phyloP scores from a whole-genome alignment of 2,113 vertebrate genomes.

The Benitochromis conjunctus region DNA sequence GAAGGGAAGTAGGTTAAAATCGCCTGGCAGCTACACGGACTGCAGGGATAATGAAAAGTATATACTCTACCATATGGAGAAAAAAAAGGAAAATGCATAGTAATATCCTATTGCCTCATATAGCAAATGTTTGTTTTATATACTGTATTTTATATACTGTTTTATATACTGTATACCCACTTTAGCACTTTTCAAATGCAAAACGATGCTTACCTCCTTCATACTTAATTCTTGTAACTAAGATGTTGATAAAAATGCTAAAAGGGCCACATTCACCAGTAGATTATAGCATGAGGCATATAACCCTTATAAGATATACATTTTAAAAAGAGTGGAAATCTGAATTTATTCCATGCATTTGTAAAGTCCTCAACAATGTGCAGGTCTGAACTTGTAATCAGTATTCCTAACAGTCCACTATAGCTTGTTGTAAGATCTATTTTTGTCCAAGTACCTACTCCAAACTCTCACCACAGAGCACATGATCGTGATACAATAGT shows the following conservation, averaged over 20 bases:
- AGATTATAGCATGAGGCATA: not conserved
- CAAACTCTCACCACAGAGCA: slow-evolving; percentile 33
- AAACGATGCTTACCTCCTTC: not conserved
- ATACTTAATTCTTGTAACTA: not conserved
- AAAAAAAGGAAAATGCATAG: not conserved
- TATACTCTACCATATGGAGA: not conserved
- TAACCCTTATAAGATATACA: not conserved
- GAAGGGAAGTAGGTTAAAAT: not conserved
- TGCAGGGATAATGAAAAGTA: not conserved
- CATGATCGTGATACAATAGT: slow-evolving; percentile 38
- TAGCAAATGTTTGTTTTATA: not conserved
- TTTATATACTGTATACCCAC: not conserved
- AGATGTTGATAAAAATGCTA: not conserved
- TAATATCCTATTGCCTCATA: not conserved
- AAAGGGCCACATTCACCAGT: not conserved
- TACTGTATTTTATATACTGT: not conserved
- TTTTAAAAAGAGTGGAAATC: not conserved
- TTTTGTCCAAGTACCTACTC: slow-evolving; percentile 48
- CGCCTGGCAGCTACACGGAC: not conserved
- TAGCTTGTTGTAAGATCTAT: slow-evolving; percentile 39
- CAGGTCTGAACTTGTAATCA: not conserved
- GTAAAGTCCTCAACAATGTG: slow-evolving; percentile 2
- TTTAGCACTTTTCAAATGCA: not conserved
- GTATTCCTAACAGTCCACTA: slow-evolving; percentile 13
- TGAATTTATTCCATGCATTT: not conserved